Conservation (phyloP, 2,797 vertebrate species). For the Sebastes miniatus region DNA sequence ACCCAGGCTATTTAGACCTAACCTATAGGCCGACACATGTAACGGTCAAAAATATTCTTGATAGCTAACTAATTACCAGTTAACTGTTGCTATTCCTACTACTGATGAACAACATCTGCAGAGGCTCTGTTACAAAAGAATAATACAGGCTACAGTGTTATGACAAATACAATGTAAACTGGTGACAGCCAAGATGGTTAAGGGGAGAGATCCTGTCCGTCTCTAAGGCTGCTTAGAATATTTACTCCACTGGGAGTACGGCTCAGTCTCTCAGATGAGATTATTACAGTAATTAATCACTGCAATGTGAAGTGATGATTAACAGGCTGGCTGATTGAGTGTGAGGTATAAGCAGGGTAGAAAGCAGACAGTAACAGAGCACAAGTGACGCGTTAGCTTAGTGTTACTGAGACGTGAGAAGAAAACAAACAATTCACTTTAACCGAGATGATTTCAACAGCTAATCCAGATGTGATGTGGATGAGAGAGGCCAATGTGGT, state of each 20-base stretch:
- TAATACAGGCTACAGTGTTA: neutral
- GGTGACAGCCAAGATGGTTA: neutral
- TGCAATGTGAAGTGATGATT: conserved; percentile 46
- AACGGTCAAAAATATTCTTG: no score
- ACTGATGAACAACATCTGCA: neutral
- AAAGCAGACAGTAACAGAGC: conserved; percentile 3
- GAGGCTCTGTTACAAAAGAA: neutral
- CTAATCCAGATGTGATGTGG: neutral
- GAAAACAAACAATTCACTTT: neutral
- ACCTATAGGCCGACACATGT: no score
- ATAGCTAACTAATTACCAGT: no score
- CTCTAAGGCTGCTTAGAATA: conserved; percentile 1
- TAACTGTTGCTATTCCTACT: neutral
- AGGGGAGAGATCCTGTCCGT: neutral
- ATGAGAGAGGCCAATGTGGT: neutral
- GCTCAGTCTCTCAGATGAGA: conserved; percentile 58
- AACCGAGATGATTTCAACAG: neutral
- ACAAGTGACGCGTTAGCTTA: neutral
- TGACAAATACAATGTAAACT: neutral
- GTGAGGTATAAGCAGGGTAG: conserved; percentile 25
- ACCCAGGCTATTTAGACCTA: no score
- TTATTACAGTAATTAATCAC: conserved; percentile 69
- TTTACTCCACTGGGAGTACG: conserved; percentile 39
- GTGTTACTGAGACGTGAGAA: neutral
- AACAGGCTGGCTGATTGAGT: conserved; percentile 44